phyloP scores from a whole-genome alignment of 1,140 invertebrate genomes.

The Drosophila carrolli region DNA sequence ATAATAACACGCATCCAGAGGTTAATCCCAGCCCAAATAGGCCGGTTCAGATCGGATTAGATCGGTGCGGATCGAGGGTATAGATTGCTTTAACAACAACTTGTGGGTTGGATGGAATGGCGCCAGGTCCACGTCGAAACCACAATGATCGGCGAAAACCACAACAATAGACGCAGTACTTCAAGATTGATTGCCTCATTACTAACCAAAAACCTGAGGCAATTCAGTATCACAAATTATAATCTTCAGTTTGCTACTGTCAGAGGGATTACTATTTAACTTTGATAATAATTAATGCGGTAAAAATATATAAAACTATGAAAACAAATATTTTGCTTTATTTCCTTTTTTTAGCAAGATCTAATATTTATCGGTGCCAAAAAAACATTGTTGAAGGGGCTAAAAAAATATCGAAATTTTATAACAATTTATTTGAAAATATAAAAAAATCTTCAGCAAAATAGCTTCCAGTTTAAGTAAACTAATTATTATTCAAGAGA shows the following conservation, averaged over 20 bases:
- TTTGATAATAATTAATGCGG: too few species aligned
- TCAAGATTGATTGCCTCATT: conserved; percentile 30
- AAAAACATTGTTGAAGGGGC: too few species aligned
- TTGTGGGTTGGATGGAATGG: conserved; percentile 19
- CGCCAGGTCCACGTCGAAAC: conserved; percentile 14
- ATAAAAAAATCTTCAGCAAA: too few species aligned
- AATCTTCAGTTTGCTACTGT: conserved; percentile 11
- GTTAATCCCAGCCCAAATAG: conserved; percentile 6
- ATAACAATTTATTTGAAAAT: too few species aligned
- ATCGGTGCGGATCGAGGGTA: neutral
- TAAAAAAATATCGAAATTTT: too few species aligned
- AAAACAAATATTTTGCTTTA: too few species aligned
- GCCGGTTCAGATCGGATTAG: neutral
- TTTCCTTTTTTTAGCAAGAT: too few species aligned
- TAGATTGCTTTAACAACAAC: neutral
- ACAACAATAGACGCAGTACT: conserved; percentile 4
- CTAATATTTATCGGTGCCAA: too few species aligned
- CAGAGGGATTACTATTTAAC: too few species aligned
- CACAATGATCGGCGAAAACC: conserved; percentile 23
- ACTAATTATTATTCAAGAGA: too few species aligned
- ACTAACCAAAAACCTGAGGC: neutral
- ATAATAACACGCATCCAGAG: neutral
- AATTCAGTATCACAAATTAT: neutral
- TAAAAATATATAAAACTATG: too few species aligned
- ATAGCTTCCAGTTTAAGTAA: too few species aligned